A percentile compares a stretch with the other conserved stretches of the same genome.
phyloP scores from a whole-genome alignment of 2,113 vertebrate species.

The Gambusia holbrooki region DNA sequence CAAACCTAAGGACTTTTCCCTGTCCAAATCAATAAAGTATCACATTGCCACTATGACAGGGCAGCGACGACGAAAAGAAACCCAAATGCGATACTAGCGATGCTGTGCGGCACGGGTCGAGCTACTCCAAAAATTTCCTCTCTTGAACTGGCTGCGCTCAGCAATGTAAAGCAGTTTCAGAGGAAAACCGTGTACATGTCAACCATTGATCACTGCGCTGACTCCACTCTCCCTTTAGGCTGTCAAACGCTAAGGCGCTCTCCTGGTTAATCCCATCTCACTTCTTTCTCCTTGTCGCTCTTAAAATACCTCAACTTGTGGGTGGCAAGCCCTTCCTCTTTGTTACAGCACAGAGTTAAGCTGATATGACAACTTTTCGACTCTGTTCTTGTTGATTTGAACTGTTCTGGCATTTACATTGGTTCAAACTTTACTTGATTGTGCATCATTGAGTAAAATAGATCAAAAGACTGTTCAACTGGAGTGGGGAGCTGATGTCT shows the following conservation, averaged over 20 bases:
- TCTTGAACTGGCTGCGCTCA: conserved; percentile 1
- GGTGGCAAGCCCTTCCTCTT: conserved; percentile 43
- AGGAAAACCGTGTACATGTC: conserved; percentile 27
- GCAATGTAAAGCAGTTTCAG: conserved; percentile 2
- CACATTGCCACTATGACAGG: conserved; percentile 42
- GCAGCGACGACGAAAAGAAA: conserved; percentile 35
- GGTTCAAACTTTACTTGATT: no score
- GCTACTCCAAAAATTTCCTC: conserved; percentile 34
- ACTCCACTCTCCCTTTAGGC: conserved; percentile 28
- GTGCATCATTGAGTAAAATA: no score
- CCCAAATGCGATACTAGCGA: conserved; percentile 15
- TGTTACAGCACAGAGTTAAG: conserved; percentile 17
- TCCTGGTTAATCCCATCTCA: conserved; percentile 63
- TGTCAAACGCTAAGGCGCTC: conserved; percentile 64
- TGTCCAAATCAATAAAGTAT: conserved; percentile 46
- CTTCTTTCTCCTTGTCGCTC: conserved; percentile 62
- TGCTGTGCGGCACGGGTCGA: conserved; percentile 11
- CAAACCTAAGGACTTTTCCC: conserved; percentile 19
- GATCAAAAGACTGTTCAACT: neutral
- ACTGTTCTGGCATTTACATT: no score
- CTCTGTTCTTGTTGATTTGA: neutral
- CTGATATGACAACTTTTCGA: conserved; percentile 32
- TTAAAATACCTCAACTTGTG: conserved; percentile 68
- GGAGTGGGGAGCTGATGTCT: neutral
- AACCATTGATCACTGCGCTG: conserved; percentile 20